A percentile compares a stretch with the other conserved stretches of the same genome.
Conservation (phyloP, 2,113 vertebrate species). For the Saimiri boliviensis region DNA sequence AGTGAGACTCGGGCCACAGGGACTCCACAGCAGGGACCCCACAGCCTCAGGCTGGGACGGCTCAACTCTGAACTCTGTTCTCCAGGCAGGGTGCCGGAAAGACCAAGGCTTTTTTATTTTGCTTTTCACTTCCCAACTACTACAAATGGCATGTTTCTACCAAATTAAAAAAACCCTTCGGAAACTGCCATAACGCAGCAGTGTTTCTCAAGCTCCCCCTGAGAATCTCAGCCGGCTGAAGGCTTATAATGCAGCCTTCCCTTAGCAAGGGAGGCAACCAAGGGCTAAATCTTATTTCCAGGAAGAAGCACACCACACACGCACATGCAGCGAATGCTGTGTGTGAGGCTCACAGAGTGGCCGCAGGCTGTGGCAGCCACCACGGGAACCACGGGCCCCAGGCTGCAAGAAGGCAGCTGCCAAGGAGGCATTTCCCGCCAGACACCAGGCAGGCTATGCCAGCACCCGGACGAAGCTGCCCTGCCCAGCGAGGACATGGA, state of each 20-base stretch:
- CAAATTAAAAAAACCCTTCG: neutral
- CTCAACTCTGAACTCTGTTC: neutral
- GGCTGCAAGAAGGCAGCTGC: neutral
- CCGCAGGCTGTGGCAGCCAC: neutral
- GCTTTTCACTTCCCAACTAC: neutral
- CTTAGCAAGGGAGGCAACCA: neutral
- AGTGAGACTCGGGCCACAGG: fast-evolving
- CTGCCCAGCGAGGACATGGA: fast-evolving
- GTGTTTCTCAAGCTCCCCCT: neutral
- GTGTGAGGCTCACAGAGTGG: neutral
- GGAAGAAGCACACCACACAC: neutral
- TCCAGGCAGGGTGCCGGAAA: fast-evolving
- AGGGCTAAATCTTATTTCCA: neutral
- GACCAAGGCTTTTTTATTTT: no score
- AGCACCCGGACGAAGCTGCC: no score
- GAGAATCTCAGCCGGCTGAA: no score
- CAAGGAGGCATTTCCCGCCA: fast-evolving
- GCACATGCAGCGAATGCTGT: no score
- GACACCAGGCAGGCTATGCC: neutral
- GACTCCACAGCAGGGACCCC: no score
- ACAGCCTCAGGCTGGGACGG: no score
- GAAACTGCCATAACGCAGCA: neutral
- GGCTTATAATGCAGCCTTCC: neutral
- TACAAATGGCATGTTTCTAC: neutral
- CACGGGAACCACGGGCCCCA: neutral